Conservation (phyloP, 2,113 vertebrate species). For the Hippotragus niger region DNA sequence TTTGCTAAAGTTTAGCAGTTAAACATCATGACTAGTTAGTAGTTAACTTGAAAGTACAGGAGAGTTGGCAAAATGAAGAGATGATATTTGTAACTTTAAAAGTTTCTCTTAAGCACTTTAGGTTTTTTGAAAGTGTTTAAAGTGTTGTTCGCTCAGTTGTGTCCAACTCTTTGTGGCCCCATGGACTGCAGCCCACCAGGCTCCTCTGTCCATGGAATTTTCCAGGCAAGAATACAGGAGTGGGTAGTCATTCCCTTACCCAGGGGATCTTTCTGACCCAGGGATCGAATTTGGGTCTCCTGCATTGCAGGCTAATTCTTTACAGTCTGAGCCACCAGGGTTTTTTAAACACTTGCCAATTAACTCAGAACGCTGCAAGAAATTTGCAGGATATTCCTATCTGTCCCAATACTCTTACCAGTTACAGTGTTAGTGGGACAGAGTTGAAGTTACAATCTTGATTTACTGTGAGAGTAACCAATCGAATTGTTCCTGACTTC, state of each 20-base stretch:
- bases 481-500: constrained; percentile 67
- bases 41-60: background rate
- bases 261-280: background rate
- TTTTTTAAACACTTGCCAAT: background rate
- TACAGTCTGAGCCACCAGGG: background rate
- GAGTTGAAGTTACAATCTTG: constrained; percentile 59
- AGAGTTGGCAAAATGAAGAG: background rate
- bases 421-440: background rate
- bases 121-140: background rate
- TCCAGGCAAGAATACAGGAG: background rate
- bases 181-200: background rate
- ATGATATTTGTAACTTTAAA: background rate
- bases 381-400: background rate
- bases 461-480: constrained; percentile 58
- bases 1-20: constrained; percentile 1
- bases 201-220: background rate
- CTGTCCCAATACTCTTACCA: background rate
- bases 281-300: background rate
- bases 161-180: background rate
- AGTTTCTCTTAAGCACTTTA: background rate
- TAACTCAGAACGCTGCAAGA: background rate
- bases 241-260: background rate
- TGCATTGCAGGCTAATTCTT: background rate
- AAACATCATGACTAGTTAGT: background rate
- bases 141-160: background rate